A percentile compares a stretch with the other conserved stretches of the same genome.
phyloP scores from a whole-genome alignment of 2,113 vertebrate species.

The Gasterosteus nipponicus region DNA sequence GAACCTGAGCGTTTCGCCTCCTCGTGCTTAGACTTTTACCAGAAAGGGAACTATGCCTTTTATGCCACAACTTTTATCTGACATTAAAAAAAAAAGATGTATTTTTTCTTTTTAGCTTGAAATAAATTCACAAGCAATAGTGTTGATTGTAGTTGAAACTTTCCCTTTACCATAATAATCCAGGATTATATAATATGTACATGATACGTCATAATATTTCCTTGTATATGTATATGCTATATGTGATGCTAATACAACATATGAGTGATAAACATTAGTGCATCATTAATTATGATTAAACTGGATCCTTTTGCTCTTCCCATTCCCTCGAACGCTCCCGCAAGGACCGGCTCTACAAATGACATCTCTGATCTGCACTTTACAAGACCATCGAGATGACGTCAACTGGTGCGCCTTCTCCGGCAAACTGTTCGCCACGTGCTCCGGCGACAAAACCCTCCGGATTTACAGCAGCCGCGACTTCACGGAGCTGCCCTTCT shows the following conservation, averaged over 20 bases:
- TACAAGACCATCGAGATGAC: constrained; percentile 89
- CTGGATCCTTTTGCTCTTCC: not conserved
- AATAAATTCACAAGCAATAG: not conserved
- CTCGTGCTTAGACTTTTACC: not conserved
- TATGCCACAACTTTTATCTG: too few species aligned
- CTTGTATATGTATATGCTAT: not conserved
- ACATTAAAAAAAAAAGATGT: not conserved
- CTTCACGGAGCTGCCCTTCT: constrained; percentile 88
- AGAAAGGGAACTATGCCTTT: not conserved
- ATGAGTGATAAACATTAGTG: not conserved
- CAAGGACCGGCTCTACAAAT: constrained; percentile 73
- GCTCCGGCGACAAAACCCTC: constrained; percentile 93
- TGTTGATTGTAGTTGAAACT: not conserved
- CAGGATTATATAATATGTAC: not conserved
- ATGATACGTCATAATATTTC: not conserved
- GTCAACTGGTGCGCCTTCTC: constrained; percentile 93
- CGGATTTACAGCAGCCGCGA: constrained; percentile 83
- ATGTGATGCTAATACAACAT: not conserved
- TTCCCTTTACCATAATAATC: not conserved
- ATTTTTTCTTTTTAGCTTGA: not conserved
- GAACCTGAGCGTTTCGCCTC: too few species aligned
- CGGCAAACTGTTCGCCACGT: constrained; percentile 86
- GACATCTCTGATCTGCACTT: constrained; percentile 87
- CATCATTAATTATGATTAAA: not conserved
- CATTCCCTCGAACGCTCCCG: not conserved